Evolutionary conservation across 2,113 vertebrate genomes (phyloP).

Genomic region (Anoplopoma fimbria): DNA sequence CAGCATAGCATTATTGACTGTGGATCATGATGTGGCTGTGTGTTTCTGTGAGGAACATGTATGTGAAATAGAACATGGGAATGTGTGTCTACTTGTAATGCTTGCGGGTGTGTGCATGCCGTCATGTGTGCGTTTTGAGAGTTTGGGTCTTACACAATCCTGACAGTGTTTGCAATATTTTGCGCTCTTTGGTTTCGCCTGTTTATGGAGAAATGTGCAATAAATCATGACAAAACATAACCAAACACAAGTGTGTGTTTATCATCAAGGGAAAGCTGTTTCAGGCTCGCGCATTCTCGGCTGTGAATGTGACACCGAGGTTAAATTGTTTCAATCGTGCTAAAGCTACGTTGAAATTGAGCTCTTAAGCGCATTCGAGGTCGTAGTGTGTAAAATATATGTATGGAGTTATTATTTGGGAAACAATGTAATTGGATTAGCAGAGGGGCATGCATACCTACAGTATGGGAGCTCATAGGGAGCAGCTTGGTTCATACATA

Average conservation of each 20-base stretch:
- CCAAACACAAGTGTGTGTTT: constrained; percentile 79
- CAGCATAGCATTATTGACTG: constrained; percentile 42
- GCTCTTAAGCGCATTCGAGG: background rate
- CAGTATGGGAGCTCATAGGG: background rate
- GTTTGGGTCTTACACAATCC: constrained; percentile 65
- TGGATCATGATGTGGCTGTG: constrained; percentile 23
- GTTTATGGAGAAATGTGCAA: constrained; percentile 71
- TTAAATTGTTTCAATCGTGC: constrained; percentile 40
- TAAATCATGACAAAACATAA: constrained; percentile 77
- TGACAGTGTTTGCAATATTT: constrained; percentile 79
- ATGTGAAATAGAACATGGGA: background rate
- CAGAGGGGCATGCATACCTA: too few relatives aligned
- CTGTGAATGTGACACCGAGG: constrained; percentile 35
- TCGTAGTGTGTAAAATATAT: background rate
- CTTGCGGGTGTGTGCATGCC: background rate
- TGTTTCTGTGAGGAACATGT: constrained; percentile 10
- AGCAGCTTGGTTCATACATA: background rate
- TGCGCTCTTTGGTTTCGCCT: constrained; percentile 68
- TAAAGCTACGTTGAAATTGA: constrained; percentile 27
- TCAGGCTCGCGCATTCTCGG: constrained; percentile 59
- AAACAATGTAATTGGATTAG: constrained; percentile 25
- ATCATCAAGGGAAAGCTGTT: constrained; percentile 73
- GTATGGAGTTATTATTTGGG: background rate
- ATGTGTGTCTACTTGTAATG: constrained; percentile 10
- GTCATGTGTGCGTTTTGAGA: constrained; percentile 20